A percentile compares a stretch with the other conserved stretches of the same genome.
Evolutionary conservation across 2,888 invertebrate genomes (phyloP).

Genomic region (Drosophila subquinaria): DNA sequence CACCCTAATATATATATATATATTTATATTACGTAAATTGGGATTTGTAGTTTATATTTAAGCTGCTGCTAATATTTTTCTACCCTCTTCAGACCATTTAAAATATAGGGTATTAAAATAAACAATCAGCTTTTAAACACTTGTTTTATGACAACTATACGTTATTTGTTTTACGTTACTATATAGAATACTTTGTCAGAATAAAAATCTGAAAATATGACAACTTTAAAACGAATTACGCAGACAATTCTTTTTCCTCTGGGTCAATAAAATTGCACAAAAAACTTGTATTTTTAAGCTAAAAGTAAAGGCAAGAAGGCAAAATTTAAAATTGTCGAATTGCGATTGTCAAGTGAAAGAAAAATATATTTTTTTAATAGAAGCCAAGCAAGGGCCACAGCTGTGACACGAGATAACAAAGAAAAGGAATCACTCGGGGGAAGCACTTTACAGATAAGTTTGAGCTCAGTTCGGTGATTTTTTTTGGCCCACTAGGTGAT

Average conservation of each 20-base stretch:
- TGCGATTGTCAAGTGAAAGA: slow-evolving; percentile 15
- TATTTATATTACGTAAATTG: no score
- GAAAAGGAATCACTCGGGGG: slow-evolving; percentile 35
- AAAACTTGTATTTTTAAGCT: slow-evolving; percentile 12
- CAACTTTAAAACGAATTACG: slow-evolving; percentile 19
- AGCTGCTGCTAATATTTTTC: neutral
- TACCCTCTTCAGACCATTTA: no score
- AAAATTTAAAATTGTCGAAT: slow-evolving; percentile 8
- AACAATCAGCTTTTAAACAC: slow-evolving; percentile 23
- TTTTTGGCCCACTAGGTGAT: slow-evolving; percentile 11
- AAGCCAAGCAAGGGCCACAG: slow-evolving; percentile 23
- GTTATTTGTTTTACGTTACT: slow-evolving; percentile 6
- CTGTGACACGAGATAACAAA: slow-evolving; percentile 4
- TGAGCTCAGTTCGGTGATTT: slow-evolving; percentile 5
- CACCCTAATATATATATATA: neutral
- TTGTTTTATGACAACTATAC: slow-evolving; percentile 23
- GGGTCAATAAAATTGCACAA: slow-evolving; percentile 24
- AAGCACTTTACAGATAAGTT: slow-evolving; percentile 38
- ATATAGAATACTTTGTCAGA: neutral
- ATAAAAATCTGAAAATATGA: slow-evolving; percentile 17
- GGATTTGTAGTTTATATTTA: neutral
- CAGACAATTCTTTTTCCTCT: slow-evolving; percentile 26
- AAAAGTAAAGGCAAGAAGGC: neutral
- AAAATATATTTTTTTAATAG: slow-evolving; percentile 27
- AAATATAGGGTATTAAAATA: slow-evolving; percentile 19